Conservation (phyloP, 2,888 invertebrate species). For the Rotaria sp. region DNA sequence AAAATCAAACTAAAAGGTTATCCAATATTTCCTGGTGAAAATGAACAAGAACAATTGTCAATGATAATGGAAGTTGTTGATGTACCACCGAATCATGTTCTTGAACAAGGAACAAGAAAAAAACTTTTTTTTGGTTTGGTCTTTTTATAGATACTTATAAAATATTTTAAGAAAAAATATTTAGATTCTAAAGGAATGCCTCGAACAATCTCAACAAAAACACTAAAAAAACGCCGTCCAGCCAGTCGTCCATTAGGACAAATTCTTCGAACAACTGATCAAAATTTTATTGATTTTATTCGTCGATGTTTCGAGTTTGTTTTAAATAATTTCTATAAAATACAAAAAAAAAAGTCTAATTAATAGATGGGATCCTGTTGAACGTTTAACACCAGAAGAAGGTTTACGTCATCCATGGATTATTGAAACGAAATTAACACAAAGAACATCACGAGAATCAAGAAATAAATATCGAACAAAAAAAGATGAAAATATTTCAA, state of each 20-base stretch:
- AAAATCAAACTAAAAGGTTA: conserved; percentile 59
- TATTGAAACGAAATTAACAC: conserved; percentile 45
- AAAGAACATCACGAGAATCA: neutral
- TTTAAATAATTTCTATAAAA: no score
- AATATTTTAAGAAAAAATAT: neutral
- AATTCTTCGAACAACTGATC: conserved; percentile 76
- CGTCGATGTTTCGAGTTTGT: conserved; percentile 79
- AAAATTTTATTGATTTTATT: conserved; percentile 83
- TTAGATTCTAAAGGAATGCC: conserved; percentile 78
- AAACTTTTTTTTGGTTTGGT: conserved; percentile 49
- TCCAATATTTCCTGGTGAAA: conserved; percentile 89
- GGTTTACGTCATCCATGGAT: conserved; percentile 81
- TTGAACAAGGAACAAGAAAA: conserved; percentile 68
- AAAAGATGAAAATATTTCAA: neutral
- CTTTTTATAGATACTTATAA: neutral
- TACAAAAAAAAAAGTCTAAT: no score
- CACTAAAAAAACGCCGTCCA: conserved; percentile 80
- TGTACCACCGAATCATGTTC: conserved; percentile 75
- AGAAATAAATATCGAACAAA: neutral
- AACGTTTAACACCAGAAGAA: conserved; percentile 81
- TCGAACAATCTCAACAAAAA: conserved; percentile 81
- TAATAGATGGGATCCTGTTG: conserved; percentile 78
- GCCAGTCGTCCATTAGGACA: conserved; percentile 73
- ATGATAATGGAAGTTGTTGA: conserved; percentile 93
- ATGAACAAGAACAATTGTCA: conserved; percentile 88